These are phyloP conservation scores for Microcebus ravelobensis DNA, from an alignment of 2,113 vertebrate genomes.

Conservation along the genomic window DNA sequence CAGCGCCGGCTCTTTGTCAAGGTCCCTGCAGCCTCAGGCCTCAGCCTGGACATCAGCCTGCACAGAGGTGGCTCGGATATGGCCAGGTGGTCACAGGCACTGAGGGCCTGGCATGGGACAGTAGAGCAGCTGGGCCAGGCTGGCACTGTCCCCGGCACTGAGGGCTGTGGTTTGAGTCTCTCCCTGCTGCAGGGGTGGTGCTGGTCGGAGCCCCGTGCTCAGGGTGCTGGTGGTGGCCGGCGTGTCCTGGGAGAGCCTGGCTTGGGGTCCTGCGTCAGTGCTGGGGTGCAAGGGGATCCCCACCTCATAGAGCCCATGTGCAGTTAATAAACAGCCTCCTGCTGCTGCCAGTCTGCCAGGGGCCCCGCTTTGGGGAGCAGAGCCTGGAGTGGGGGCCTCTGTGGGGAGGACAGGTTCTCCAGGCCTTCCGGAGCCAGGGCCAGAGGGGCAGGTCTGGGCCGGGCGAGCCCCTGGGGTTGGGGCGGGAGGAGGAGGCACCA, in stretches of 20 bases:
- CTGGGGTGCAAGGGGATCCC: background rate
- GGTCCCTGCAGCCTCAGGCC: background rate
- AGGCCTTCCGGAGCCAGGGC: background rate
- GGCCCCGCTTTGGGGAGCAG: accelerated
- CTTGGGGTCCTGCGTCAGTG: background rate
- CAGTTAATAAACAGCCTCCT: background rate
- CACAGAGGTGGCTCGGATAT: background rate
- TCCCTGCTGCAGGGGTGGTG: background rate
- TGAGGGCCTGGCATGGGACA: background rate
- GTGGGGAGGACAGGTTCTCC: background rate
- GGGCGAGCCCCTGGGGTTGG: background rate
- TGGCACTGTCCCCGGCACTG: background rate
- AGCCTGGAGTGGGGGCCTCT: too few species aligned
- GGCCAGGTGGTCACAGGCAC: background rate
- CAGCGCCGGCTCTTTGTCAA: background rate
- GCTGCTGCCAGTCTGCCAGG: background rate
- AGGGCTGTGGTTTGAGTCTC: background rate
- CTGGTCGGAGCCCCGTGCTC: background rate
- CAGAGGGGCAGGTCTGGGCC: background rate
- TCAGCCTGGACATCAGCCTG: background rate
- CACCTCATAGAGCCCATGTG: background rate
- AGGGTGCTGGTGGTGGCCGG: background rate
- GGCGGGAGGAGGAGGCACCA: background rate
- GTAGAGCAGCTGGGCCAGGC: background rate
- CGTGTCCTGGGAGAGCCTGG: background rate